Evolutionary conservation across 2,797 vertebrate species (phyloP), one percentile per base, ranked within the genome.

Genomic region (Microctenopoma lineatum): DNA sequence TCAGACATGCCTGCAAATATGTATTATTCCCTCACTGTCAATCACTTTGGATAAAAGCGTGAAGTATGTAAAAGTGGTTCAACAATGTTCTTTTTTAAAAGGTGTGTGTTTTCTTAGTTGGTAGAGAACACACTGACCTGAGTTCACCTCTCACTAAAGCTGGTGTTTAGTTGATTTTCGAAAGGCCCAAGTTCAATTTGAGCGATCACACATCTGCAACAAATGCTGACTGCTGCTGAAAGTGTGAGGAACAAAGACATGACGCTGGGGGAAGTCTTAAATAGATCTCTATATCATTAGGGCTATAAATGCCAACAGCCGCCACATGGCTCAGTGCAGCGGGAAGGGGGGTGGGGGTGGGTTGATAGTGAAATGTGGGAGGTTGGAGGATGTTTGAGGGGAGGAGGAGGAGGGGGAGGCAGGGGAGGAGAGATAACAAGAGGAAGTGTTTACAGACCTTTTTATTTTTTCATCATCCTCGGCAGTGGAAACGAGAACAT

Each of bases 381-480:
- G 63, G 50, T 2, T 36, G 47, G 45, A 32, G 12, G 59, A 13
- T 16, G 51, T 44, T 16, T 36, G 48, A 50, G 16, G 18, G 25
- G 27, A 45, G 21, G 46, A 39, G 5, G 42, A 44, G 12, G 59
- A 50, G 32, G 41, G 2, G 46, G 58, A 16, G 55, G 32, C 41
- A 29, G 63, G 64, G 45, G 16, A 41, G 36, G 46, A 26, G 36
- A 32, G 60, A 71, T 70, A 76, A 84, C 58, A 57, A 57, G 61
- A 70, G 70, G 60, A 72, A 66, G 45, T 77, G 50, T 79, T 83
- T 73, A 76, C 74, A 59, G 69, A 66, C 67, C 69, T 66, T 81
- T 86, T 87, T 79, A 80, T 83, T 82, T 85, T 81, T 41, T 73
- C 69, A 59, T 87, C 80, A 84, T 81, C 77, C 61, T 83, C 32